phyloP scores from a whole-genome alignment of 2,888 invertebrate genomes.

The Patella pellucida region DNA sequence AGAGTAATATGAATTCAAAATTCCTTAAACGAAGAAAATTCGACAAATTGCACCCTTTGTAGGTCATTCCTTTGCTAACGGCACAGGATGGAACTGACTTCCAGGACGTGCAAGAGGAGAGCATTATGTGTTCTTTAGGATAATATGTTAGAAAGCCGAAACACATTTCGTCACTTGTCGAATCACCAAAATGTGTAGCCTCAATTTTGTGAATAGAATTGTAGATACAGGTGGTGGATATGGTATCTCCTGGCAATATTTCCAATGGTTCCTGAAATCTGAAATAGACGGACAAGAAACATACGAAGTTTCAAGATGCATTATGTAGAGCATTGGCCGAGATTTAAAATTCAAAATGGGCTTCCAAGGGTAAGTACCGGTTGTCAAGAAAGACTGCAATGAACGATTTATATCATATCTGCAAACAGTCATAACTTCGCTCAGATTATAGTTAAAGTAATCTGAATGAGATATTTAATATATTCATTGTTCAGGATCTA shows the following conservation, averaged over 20 bases:
- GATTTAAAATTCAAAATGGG: no score
- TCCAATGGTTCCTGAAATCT: slow-evolving; percentile 47
- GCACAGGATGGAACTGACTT: slow-evolving; percentile 34
- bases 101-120: slow-evolving; percentile 42
- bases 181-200: slow-evolving; percentile 39
- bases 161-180: slow-evolving; percentile 49
- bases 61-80: background rate
- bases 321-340: no score
- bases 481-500: no score
- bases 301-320: no score
- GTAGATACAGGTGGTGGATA: slow-evolving; percentile 42
- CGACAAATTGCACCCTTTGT: slow-evolving; percentile 11
- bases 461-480: no score
- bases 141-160: slow-evolving; percentile 47
- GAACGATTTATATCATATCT: no score
- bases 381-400: no score
- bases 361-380: no score
- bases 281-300: slow-evolving; percentile 24
- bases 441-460: no score
- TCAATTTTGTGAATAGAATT: slow-evolving; percentile 29
- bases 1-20: background rate
- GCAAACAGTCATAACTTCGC: no score
- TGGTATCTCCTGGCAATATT: slow-evolving; percentile 42
- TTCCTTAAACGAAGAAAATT: slow-evolving; percentile 2
- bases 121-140: slow-evolving; percentile 34